Percentiles rank a stretch among this genome's conserved stretches.
phyloP scores from a whole-genome alignment of 1,140 invertebrate genomes.

The Hormaphis cornu region DNA sequence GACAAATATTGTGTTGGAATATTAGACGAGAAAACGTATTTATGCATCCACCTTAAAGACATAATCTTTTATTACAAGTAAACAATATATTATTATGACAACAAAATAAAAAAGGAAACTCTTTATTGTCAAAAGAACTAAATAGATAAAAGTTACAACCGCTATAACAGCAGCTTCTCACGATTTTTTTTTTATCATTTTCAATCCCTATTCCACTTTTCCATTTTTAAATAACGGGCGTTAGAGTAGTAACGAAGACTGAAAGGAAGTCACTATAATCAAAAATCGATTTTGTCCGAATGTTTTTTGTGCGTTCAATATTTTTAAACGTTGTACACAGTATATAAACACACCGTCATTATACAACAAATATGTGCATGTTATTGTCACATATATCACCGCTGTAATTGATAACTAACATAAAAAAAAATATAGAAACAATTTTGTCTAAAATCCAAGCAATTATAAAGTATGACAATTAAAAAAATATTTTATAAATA shows the following conservation, averaged over 20 bases:
- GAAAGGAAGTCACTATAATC: background rate
- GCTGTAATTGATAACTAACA: background rate
- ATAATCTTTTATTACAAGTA: background rate
- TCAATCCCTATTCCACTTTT: background rate
- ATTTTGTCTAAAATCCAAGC: too few relatives aligned
- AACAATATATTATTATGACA: background rate
- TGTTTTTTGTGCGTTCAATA: background rate
- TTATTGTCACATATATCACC: background rate
- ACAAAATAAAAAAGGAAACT: background rate
- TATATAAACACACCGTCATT: background rate
- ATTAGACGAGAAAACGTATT: background rate
- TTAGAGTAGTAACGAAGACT: constrained; percentile 7
- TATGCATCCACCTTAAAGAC: background rate
- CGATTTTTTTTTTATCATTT: constrained; percentile 7
- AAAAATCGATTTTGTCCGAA: background rate
- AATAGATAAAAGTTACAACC: constrained; percentile 1
- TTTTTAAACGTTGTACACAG: background rate
- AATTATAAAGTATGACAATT: too few relatives aligned
- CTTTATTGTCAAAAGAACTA: constrained; percentile 13
- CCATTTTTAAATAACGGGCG: background rate
- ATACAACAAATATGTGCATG: background rate
- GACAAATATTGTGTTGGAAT: background rate
- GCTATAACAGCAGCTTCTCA: too few relatives aligned
- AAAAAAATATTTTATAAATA: too few relatives aligned
- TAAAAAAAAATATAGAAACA: too few relatives aligned